Evolutionary conservation across 2,797 vertebrate genomes (phyloP), one percentile per base, ranked within the genome.

Genomic region (Chloroceryle amazona): DNA sequence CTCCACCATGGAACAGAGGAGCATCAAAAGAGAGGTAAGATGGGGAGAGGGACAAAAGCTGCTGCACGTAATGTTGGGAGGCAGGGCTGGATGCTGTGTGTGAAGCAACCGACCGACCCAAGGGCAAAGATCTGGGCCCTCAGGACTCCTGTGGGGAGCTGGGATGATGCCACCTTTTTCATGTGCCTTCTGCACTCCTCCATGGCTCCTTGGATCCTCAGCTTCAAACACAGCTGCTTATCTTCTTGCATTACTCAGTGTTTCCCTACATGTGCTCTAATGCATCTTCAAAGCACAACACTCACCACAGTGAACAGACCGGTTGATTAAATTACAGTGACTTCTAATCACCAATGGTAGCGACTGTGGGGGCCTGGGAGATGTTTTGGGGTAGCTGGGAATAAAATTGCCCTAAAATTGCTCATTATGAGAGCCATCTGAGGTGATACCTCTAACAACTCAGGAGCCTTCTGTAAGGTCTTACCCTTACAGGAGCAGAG

Each of bases 181-280:
- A 16, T 80, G 81, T 82, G 83, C 60, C 63, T 95, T 95, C 86
- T 92, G 76, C 1, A 1, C 35, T 93, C 88, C 60, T 92, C 63
- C 70, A 89, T 74, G 82, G 71, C 74, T 94, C 60, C 93, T 94
- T 85, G 94, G 65, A 96, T 94, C 65, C 83, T 71, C 91, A 89
- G 86, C 88, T 97, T 97, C 90, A 97, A 97, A 96, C 94, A 68
- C 94, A 96, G 81, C 86, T 96, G 78, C 95, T 97, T 95, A 95
- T 96, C 96, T 95, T 86, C 80, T 67, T 89, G 57, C 67, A 65
- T 95, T 95, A 94, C 96, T 92, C 88, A 92, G 74, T 93, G 86
- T 71, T 89, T 87, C 86, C 81, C 86, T 96, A 35, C 1, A 6
- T 93, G 91, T 81, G 31, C 87, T 73, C 75, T 91, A 95, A 86